Evolutionary conservation across 2,113 vertebrate species (phyloP).

Genomic region (Mustela lutreola): DNA sequence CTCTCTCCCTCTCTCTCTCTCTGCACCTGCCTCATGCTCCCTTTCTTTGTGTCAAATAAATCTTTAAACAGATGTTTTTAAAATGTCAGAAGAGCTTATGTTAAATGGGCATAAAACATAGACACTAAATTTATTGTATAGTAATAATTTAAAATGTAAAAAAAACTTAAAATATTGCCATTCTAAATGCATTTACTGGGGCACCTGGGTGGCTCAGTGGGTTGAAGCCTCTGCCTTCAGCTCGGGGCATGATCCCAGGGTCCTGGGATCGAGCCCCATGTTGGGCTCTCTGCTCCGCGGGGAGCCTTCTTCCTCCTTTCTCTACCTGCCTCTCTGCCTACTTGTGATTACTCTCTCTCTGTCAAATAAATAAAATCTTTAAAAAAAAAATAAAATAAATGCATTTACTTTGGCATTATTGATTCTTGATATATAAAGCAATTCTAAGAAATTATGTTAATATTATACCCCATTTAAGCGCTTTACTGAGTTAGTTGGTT

Average conservation of each 20-base stretch:
- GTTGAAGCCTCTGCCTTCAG: too few species aligned
- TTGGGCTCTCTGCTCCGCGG: too few species aligned
- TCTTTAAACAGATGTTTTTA: neutral
- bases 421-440: neutral
- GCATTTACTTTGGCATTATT: slow-evolving; percentile 23
- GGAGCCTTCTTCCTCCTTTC: too few species aligned
- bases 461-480: neutral
- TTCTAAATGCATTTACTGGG: neutral
- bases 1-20: neutral
- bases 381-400: neutral
- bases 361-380: too few species aligned
- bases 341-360: too few species aligned
- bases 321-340: too few species aligned
- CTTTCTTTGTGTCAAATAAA: neutral
- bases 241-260: too few species aligned
- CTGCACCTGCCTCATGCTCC: neutral
- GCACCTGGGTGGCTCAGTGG: too few species aligned
- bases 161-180: neutral
- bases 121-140: neutral
- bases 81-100: neutral
- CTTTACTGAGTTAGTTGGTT: slow-evolving; percentile 20
- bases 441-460: neutral
- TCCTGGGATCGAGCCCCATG: too few species aligned
- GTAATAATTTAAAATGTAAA: slow-evolving; percentile 36
- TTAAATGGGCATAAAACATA: slow-evolving; percentile 36